Evolutionary conservation across 2,113 vertebrate genomes (phyloP).

Genomic region (Actenoides hombroni): DNA sequence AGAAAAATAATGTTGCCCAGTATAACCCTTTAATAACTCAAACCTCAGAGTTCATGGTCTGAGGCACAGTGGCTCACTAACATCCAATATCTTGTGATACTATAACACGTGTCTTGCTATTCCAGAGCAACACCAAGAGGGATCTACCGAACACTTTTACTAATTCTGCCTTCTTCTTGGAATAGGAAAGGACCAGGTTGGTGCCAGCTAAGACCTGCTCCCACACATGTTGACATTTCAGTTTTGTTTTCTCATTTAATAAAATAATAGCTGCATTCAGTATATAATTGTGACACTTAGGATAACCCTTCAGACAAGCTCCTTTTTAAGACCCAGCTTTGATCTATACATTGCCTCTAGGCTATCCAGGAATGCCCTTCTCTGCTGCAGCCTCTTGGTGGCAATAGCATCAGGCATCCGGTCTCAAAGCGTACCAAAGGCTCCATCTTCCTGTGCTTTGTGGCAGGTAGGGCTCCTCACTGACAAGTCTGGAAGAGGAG

Average conservation of each 20-base stretch:
- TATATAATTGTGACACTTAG: background rate
- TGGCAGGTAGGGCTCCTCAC: background rate
- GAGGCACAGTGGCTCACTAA: background rate
- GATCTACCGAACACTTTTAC: background rate
- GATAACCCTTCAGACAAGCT: background rate
- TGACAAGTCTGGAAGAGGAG: background rate
- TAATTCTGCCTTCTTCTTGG: background rate
- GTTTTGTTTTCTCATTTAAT: background rate
- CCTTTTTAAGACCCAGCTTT: background rate
- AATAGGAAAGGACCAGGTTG: background rate
- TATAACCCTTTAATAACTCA: background rate
- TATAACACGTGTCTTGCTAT: background rate
- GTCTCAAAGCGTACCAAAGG: background rate
- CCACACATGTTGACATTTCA: background rate
- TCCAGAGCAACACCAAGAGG: background rate
- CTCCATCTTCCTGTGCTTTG: background rate
- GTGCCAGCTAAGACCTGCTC: background rate
- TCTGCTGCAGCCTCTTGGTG: background rate
- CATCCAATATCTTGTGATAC: background rate
- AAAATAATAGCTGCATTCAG: background rate
- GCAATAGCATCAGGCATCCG: background rate
- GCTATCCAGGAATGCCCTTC: background rate
- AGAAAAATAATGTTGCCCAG: background rate
- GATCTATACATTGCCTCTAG: background rate
- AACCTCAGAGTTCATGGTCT: background rate